These are phyloP conservation scores for Chaunax sp. DNA, from an alignment of 2,797 vertebrate species.

Conservation along the genomic window DNA sequence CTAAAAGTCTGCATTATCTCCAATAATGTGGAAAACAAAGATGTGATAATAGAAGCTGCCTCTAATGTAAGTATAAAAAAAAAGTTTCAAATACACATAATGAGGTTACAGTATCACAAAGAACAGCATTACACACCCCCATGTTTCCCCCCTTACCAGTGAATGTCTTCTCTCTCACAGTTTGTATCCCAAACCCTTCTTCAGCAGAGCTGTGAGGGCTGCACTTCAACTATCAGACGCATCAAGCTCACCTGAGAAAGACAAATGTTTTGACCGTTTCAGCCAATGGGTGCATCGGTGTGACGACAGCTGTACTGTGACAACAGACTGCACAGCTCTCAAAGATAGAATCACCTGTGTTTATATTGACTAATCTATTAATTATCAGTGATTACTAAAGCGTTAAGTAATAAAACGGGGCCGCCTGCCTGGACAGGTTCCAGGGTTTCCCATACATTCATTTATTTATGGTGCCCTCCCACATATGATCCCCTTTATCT, in stretches of 20 bases:
- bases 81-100: not conserved
- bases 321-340: not conserved
- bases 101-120: not conserved
- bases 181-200: slow-evolving; percentile 34
- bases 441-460: too few relatives aligned
- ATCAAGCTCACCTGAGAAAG: slow-evolving; percentile 22
- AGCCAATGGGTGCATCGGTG: not conserved
- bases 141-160: not conserved
- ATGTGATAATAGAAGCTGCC: slow-evolving; percentile 18
- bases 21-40: not conserved
- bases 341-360: not conserved
- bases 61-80: slow-evolving; percentile 42
- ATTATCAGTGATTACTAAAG: too few relatives aligned
- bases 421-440: too few relatives aligned
- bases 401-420: too few relatives aligned
- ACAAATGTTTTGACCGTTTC: too few relatives aligned
- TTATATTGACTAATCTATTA: too few relatives aligned
- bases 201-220: slow-evolving; percentile 43
- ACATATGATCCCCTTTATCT: too few relatives aligned
- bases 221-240: slow-evolving; percentile 38
- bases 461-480: too few relatives aligned
- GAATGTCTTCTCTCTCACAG: slow-evolving; percentile 32
- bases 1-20: slow-evolving; percentile 28
- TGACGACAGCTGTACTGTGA: not conserved
- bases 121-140: not conserved